These are phyloP conservation scores for Danaus plexippus DNA, from an alignment of 1,140 invertebrate species.

Conservation along the genomic window DNA sequence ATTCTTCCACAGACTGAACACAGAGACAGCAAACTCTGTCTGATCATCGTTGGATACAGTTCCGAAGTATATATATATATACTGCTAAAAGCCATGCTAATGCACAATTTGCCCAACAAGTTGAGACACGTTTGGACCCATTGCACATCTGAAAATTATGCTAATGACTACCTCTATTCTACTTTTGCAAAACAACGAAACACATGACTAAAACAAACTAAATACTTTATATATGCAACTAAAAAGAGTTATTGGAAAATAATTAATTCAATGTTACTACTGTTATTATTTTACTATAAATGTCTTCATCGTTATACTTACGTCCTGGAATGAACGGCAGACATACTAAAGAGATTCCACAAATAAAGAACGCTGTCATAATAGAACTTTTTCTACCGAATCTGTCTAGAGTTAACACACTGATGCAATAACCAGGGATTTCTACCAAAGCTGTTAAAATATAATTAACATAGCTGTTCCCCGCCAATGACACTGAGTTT, in stretches of 20 bases:
- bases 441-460: conserved; percentile 73
- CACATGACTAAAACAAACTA: background rate
- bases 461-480: conserved; percentile 76
- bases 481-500: conserved; percentile 77
- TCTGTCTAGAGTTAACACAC: conserved; percentile 66
- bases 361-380: conserved; percentile 68
- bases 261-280: background rate
- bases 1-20: conserved; percentile 81
- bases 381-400: conserved; percentile 74
- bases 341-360: conserved; percentile 25
- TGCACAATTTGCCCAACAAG: conserved; percentile 75
- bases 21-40: conserved; percentile 74
- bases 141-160: conserved; percentile 31
- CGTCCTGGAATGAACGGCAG: conserved; percentile 33
- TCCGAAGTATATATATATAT: conserved; percentile 81
- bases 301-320: conserved; percentile 28
- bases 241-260: background rate
- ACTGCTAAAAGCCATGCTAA: conserved; percentile 75
- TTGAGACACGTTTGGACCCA: conserved; percentile 54
- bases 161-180: conserved; percentile 20
- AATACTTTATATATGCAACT: background rate
- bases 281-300: background rate
- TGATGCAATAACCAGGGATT: conserved; percentile 74
- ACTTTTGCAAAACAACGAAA: conserved; percentile 2
- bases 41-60: conserved; percentile 79